These are phyloP conservation scores for Drosophila paramelanica DNA, from an alignment of 2,888 invertebrate species.

Conservation along the genomic window DNA sequence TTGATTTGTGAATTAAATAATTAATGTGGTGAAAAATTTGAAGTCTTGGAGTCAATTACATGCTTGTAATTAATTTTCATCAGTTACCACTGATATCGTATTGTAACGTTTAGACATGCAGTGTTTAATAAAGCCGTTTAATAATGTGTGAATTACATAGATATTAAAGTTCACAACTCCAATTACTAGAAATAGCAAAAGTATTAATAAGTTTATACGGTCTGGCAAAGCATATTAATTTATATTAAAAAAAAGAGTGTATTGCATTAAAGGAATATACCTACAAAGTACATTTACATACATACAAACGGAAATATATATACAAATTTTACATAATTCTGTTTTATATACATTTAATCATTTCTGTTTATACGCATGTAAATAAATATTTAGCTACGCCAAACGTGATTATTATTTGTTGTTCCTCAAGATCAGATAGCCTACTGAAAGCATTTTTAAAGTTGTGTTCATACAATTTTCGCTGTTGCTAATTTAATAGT, in stretches of 20 bases:
- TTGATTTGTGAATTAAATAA: background rate
- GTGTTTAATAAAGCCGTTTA: background rate
- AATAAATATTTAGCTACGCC: background rate
- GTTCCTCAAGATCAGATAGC: background rate
- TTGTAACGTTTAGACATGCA: constrained; percentile 12
- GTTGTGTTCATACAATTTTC: background rate
- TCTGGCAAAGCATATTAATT: background rate
- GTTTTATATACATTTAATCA: too few species aligned
- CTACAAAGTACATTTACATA: background rate
- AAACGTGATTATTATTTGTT: background rate
- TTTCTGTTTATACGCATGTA: too few species aligned
- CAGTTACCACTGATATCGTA: background rate
- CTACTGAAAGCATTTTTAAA: background rate
- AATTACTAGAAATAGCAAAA: background rate
- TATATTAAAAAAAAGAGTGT: background rate
- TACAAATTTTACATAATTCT: too few species aligned
- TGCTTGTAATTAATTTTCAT: background rate
- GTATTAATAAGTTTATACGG: background rate
- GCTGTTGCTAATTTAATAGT: background rate
- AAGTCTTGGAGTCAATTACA: background rate
- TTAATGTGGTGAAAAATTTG: background rate
- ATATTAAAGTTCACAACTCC: background rate
- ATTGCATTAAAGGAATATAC: background rate
- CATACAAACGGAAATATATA: background rate
- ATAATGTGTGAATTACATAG: background rate